Conservation (phyloP, 2,113 vertebrate genomes). For the Silurus glanis region DNA sequence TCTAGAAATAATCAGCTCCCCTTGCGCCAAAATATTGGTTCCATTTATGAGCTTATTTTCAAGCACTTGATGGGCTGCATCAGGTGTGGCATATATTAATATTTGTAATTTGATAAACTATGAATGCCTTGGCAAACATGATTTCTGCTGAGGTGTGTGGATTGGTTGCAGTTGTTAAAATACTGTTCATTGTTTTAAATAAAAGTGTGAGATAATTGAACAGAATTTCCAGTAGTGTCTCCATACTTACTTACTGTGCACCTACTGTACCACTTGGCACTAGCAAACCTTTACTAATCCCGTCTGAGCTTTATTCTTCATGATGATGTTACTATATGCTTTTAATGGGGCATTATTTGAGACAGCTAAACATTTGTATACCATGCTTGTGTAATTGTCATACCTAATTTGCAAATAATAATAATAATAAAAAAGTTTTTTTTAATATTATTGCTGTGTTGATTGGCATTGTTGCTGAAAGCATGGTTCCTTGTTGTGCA, state of each 20-base stretch:
- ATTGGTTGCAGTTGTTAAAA: not conserved
- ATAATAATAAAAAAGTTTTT: not conserved
- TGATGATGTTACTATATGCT: not conserved
- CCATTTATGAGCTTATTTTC: too few species aligned
- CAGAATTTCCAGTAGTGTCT: not conserved
- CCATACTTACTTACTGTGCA: not conserved
- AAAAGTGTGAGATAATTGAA: not conserved
- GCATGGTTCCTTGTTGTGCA: not conserved
- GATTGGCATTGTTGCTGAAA: not conserved
- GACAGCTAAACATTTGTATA: not conserved
- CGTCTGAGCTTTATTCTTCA: not conserved
- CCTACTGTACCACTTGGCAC: not conserved
- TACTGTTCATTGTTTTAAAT: not conserved
- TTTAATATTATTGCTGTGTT: not conserved
- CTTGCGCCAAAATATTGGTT: too few species aligned
- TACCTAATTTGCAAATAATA: not conserved
- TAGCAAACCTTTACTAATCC: not conserved
- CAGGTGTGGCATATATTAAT: too few species aligned
- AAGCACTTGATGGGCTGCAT: too few species aligned
- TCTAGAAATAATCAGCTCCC: not conserved
- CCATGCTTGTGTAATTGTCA: not conserved
- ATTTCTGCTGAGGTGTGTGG: not conserved
- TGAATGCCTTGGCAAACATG: not conserved
- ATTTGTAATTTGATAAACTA: not conserved
- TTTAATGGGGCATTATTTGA: not conserved